Evolutionary conservation across 2,113 vertebrate genomes (phyloP).

Genomic region (Pelmatolapia mariae): DNA sequence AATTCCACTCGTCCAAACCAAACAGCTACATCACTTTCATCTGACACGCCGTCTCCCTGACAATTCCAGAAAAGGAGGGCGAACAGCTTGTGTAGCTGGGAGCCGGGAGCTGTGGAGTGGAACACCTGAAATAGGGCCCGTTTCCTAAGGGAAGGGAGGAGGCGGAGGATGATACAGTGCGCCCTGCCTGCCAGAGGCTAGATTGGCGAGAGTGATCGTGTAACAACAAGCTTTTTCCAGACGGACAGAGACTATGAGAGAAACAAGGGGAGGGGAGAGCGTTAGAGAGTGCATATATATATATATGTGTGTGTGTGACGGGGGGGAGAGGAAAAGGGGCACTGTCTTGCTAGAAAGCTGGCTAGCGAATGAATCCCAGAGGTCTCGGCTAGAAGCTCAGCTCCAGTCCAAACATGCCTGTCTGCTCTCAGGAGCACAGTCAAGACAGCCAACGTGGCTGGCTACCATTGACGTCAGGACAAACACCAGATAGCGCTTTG

Average conservation of each 20-base stretch:
- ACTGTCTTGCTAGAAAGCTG: conserved; percentile 33
- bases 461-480: conserved; percentile 37
- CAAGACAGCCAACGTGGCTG: conserved; percentile 45
- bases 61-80: neutral
- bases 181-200: conserved; percentile 48
- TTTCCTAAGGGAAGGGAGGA: conserved; percentile 44
- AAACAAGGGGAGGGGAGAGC: conserved; percentile 19
- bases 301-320: neutral
- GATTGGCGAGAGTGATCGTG: conserved; percentile 50
- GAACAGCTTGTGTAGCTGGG: conserved; percentile 19
- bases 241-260: conserved; percentile 39
- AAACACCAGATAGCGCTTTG: conserved; percentile 38
- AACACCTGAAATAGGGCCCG: conserved; percentile 58
- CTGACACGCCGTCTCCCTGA: conserved; percentile 1
- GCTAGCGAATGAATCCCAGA: conserved; percentile 48
- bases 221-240: conserved; percentile 57
- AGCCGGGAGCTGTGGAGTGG: conserved; percentile 30
- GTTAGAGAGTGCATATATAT: neutral
- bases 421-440: conserved; percentile 51
- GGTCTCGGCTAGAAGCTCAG: conserved; percentile 52
- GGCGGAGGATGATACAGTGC: conserved; percentile 29
- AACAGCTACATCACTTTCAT: neutral
- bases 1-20: neutral
- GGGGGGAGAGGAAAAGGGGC: neutral
- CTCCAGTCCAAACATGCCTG: conserved; percentile 56